Evolutionary conservation across 1,140 invertebrate species (phyloP).

Genomic region (Bathynomus jamesi): DNA sequence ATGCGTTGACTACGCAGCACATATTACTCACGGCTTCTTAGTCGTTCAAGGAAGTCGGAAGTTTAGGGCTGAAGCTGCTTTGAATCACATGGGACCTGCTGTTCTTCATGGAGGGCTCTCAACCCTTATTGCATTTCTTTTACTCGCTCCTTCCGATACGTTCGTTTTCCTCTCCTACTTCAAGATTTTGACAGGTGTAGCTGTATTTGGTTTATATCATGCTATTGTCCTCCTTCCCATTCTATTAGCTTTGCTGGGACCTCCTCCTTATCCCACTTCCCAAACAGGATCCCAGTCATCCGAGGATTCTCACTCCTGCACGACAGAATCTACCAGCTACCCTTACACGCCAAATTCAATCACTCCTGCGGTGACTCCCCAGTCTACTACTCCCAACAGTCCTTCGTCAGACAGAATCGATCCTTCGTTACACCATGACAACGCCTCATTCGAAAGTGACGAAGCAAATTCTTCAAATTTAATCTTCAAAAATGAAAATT

Average conservation of each 20-base stretch:
- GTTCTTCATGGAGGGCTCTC: constrained; percentile 50
- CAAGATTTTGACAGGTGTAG: constrained; percentile 56
- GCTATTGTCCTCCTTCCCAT: constrained; percentile 52
- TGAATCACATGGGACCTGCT: constrained; percentile 47
- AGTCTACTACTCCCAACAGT: neutral
- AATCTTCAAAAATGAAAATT: neutral
- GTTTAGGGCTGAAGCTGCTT: constrained; percentile 44
- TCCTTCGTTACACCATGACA: neutral
- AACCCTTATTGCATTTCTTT: constrained; percentile 49
- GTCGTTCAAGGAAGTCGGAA: constrained; percentile 46
- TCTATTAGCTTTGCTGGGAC: constrained; percentile 49
- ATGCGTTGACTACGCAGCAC: constrained; percentile 54
- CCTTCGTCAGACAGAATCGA: neutral
- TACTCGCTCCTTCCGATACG: constrained; percentile 46
- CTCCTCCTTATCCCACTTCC: constrained; percentile 40
- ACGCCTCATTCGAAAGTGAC: neutral
- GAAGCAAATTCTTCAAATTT: neutral
- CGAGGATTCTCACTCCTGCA: neutral
- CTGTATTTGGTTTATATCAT: constrained; percentile 53
- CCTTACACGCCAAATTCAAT: neutral
- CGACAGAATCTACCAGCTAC: neutral
- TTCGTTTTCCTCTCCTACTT: constrained; percentile 50
- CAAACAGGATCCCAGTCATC: neutral
- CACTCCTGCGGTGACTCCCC: neutral
- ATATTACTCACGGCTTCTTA: constrained; percentile 51